Evolutionary conservation across 2,113 vertebrate genomes (phyloP).

Genomic region (Dasyurus viverrinus): DNA sequence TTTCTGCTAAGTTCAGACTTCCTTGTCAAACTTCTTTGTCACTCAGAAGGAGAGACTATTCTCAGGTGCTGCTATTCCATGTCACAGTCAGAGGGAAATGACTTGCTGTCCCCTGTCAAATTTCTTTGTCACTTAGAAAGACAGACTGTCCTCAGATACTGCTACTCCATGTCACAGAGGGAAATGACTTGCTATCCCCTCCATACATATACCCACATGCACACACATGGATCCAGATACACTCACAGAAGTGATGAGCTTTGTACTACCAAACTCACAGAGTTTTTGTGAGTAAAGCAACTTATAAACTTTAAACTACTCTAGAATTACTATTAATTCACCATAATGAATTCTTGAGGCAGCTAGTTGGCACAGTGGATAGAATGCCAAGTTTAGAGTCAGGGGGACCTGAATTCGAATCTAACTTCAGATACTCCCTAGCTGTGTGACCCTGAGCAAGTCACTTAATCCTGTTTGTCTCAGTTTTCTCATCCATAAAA

Average conservation of each 20-base stretch:
- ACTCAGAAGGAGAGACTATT: too few species aligned
- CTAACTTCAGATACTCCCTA: too few species aligned
- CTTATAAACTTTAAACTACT: not conserved
- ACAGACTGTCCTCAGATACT: not conserved
- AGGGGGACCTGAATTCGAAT: too few species aligned
- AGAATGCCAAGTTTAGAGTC: too few species aligned
- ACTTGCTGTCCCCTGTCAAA: too few species aligned
- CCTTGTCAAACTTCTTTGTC: not conserved
- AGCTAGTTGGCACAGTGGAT: too few species aligned
- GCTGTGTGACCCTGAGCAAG: too few species aligned
- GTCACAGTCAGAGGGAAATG: too few species aligned
- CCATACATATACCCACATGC: not conserved
- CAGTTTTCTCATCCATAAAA: too few species aligned
- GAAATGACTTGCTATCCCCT: not conserved
- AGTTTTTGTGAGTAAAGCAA: not conserved
- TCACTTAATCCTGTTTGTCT: too few species aligned
- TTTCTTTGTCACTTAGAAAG: not conserved
- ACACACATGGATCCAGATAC: not conserved
- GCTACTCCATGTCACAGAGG: not conserved
- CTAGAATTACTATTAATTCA: not conserved
- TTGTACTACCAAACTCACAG: not conserved
- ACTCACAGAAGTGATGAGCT: not conserved
- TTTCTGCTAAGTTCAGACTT: not conserved
- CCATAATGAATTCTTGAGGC: not conserved
- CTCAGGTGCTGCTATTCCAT: too few species aligned